Conservation (phyloP, 2,113 vertebrate species). For the Phainopepla nitens region DNA sequence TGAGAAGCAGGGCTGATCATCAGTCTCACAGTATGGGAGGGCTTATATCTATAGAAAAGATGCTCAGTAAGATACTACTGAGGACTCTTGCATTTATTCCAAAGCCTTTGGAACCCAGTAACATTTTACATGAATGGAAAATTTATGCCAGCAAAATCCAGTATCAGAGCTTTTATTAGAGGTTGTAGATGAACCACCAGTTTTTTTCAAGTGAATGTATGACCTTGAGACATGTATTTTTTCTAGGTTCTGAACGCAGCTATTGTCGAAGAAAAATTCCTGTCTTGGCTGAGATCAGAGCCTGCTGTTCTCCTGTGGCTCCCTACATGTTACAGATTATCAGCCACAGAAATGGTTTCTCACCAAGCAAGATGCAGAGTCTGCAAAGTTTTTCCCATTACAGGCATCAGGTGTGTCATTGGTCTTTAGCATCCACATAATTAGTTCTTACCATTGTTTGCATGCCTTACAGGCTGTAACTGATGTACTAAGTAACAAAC, state of each 20-base stretch:
- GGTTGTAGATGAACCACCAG: not conserved
- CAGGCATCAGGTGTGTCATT: conserved; percentile 75
- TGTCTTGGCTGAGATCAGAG: conserved; percentile 78
- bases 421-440: not conserved
- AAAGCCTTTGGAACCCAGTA: not conserved
- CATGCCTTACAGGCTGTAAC: not conserved
- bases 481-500: not conserved
- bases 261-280: conserved; percentile 73
- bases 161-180: not conserved
- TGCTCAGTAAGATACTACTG: not conserved
- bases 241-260: conserved; percentile 63
- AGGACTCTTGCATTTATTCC: not conserved
- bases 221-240: not conserved
- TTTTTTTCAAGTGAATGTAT: not conserved
- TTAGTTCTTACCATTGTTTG: not conserved
- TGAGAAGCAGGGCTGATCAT: not conserved
- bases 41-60: not conserved
- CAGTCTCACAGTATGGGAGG: not conserved
- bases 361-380: conserved; percentile 75
- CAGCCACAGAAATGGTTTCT: conserved; percentile 62
- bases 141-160: not conserved
- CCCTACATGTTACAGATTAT: conserved; percentile 74
- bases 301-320: conserved; percentile 81
- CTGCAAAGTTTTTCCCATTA: conserved; percentile 78
- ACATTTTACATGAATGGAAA: not conserved